Percentiles rank a stretch among this genome's conserved stretches.
These are phyloP conservation scores for Orchesella flavescens DNA, from an alignment of 2,888 invertebrate species.

Conservation along the genomic window DNA sequence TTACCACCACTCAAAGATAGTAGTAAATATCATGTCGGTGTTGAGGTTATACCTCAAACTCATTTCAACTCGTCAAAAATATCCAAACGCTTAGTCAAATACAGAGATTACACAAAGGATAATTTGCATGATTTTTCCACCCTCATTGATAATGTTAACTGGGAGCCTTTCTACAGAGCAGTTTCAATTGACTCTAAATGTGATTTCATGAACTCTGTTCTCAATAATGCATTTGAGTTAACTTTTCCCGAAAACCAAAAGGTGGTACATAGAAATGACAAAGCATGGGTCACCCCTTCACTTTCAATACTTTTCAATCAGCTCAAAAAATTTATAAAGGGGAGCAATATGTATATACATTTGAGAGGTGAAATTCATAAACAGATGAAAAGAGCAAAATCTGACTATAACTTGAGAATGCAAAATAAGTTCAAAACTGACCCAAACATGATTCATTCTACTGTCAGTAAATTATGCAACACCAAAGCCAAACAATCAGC, in stretches of 20 bases:
- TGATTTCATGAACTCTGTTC: neutral
- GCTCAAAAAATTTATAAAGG: neutral
- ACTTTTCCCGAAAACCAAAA: slow-evolving; percentile 29
- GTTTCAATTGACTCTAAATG: slow-evolving; percentile 16
- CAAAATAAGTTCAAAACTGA: neutral
- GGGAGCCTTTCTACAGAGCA: neutral
- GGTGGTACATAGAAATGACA: neutral
- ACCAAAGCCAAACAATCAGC: neutral
- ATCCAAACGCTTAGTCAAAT: too few relatives aligned
- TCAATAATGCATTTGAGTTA: neutral
- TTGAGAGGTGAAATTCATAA: neutral
- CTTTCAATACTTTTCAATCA: neutral
- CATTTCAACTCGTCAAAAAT: too few relatives aligned
- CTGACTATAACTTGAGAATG: too few relatives aligned
- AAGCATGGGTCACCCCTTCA: slow-evolving; percentile 4
- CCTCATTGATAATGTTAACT: slow-evolving; percentile 14
- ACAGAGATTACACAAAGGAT: slow-evolving; percentile 16
- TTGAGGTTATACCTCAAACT: too few relatives aligned
- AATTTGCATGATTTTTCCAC: slow-evolving; percentile 1
- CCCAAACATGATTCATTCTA: neutral
- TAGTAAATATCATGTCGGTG: too few relatives aligned
- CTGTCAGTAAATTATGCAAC: slow-evolving; percentile 3
- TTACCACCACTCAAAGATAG: too few relatives aligned
- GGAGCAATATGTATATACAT: neutral
- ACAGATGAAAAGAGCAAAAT: neutral